Evolutionary conservation across 2,888 invertebrate genomes (phyloP), one percentile per base, ranked within the genome.

Genomic region (Molanna angustata): DNA sequence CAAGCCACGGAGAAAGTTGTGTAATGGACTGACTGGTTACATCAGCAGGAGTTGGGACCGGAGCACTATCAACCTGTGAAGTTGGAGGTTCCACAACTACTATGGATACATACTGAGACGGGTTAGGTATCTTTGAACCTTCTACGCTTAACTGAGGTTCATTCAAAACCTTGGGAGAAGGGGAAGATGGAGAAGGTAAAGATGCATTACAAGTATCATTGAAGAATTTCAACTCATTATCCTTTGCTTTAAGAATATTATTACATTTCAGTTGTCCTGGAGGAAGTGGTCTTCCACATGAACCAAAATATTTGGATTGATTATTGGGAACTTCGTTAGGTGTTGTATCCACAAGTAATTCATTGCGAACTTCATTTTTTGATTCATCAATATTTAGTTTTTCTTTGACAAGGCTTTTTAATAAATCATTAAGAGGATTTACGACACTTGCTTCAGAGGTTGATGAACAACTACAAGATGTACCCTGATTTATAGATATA

Each of bases 241-340:
- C 72, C 63, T 80, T 80, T 71, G 91, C 91, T 80, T 96, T 96
- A 49, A 95, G 76, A 68, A 95, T 94, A 74, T 91, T 58, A 74
- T 91, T 58, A 73, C 95, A 95, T 73, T 95, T 96, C 57, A 95
- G 81, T 67, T 94, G 90, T 60, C 93, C 92, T 6, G 91, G 90
- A 40, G 94, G 93, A 54, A 94, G 80, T 17, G 89, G 86, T 64
- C 85, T 84, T 19, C 78, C 80, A 31, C 80, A 81, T 37, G 80
- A 72, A 61, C 83, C 75, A 61, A 84, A 82, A 66, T 83, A 77
- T 67, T 83, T 83, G 39, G 80, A 74, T 67, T 82, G 83, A 70
- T 88, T 88, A 65, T 88, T 88, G 51, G 85, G 86, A 61, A 85
- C 74, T 66, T 84, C 82, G 27, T 79, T 72, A 53, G 65, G 65